These are phyloP conservation scores for Sphecodes monilicornis DNA, from an alignment of 2,888 invertebrate species.

Conservation along the genomic window DNA sequence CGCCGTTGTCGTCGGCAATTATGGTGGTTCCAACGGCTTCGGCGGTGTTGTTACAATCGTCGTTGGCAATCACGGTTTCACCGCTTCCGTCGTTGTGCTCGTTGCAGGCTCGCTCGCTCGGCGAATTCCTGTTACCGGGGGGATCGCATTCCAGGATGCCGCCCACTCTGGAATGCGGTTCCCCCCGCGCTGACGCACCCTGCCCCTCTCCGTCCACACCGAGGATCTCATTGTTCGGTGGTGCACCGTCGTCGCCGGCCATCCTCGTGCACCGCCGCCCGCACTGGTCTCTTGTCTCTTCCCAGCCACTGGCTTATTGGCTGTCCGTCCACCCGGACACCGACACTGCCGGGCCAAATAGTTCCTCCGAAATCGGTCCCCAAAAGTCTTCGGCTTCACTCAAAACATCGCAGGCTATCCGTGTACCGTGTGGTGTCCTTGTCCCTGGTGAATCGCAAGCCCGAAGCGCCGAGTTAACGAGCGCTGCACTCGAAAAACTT, in stretches of 20 bases:
- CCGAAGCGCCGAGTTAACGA: conserved; percentile 59
- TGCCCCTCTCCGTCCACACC: conserved; percentile 67
- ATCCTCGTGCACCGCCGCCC: conserved; percentile 66
- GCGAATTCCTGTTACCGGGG: conserved; percentile 81
- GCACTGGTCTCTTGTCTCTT: conserved; percentile 37
- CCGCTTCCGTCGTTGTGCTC: conserved; percentile 75
- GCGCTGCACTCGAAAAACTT: conserved; percentile 54
- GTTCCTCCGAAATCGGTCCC: neutral
- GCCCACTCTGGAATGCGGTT: conserved; percentile 84
- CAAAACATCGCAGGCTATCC: conserved; percentile 45
- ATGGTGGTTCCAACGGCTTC: conserved; percentile 39
- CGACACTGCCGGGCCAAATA: conserved; percentile 8
- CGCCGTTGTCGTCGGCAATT: conserved; percentile 59
- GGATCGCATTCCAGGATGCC: conserved; percentile 83
- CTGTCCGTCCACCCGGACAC: conserved; percentile 8
- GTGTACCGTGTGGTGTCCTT: neutral
- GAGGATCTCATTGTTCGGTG: conserved; percentile 78
- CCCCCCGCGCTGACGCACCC: conserved; percentile 76
- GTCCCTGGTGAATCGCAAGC: conserved; percentile 24
- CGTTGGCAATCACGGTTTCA: conserved; percentile 71
- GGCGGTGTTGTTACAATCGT: conserved; percentile 36
- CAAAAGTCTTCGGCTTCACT: neutral
- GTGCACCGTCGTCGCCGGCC: conserved; percentile 77
- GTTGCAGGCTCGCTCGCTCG: conserved; percentile 72
- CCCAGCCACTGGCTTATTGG: conserved; percentile 37